Conservation (phyloP, 2,888 invertebrate species). For the Chalcis sispes region DNA sequence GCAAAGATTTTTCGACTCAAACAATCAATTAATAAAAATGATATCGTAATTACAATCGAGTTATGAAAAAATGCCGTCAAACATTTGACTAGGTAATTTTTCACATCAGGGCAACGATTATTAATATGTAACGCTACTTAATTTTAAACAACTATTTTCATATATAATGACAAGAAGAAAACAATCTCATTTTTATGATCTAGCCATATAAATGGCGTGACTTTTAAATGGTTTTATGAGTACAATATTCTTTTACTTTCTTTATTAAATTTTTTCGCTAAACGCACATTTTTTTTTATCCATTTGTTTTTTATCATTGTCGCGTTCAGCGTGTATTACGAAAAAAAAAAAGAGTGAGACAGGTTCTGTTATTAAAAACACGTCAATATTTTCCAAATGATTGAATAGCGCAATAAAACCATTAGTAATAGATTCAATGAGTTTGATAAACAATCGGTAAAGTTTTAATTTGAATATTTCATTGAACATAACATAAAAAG, state of each 20-base stretch:
- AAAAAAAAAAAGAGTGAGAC: conserved; percentile 35
- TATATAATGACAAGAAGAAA: background rate
- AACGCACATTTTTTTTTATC: conserved; percentile 4
- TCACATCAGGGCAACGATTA: conserved; percentile 5
- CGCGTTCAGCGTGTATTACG: conserved; percentile 24
- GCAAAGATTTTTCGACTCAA: background rate
- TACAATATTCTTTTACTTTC: conserved; percentile 7
- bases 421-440: no score
- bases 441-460: no score
- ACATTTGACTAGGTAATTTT: conserved; percentile 5
- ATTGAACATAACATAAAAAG: no score
- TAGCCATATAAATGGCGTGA: conserved; percentile 2
- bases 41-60: background rate
- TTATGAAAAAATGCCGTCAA: conserved; percentile 6
- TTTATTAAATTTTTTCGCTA: background rate
- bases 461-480: no score
- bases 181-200: background rate
- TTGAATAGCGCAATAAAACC: no score
- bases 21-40: background rate
- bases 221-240: background rate
- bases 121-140: background rate
- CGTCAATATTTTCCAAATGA: no score
- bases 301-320: conserved; percentile 11
- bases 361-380: background rate
- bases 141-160: background rate